Evolutionary conservation across 2,888 invertebrate species (phyloP).

Genomic region (Conomelus anceps): DNA sequence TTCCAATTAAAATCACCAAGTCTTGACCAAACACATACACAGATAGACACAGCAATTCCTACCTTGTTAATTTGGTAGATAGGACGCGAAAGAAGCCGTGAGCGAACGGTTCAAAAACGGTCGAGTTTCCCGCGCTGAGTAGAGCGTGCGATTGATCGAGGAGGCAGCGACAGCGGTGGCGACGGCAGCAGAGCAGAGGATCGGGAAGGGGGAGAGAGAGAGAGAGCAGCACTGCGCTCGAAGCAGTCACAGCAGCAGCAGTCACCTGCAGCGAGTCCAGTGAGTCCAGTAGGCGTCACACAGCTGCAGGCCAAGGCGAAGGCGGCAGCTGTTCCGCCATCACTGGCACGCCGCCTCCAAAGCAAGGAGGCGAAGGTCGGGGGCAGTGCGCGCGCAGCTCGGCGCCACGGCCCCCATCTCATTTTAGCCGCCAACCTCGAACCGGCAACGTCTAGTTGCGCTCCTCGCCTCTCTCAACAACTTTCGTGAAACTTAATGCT

Average conservation of each 20-base stretch:
- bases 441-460: neutral
- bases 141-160: neutral
- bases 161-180: too few species aligned
- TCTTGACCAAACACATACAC: too few species aligned
- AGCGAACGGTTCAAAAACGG: constrained; percentile 4
- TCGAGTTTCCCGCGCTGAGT: constrained; percentile 1
- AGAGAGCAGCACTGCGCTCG: neutral
- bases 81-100: neutral
- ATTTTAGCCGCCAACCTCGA: neutral
- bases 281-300: neutral
- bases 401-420: neutral
- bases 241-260: neutral
- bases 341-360: too few species aligned
- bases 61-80: neutral
- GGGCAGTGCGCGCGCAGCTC: neutral
- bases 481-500: too few species aligned
- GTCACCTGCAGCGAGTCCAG: neutral
- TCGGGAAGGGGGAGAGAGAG: neutral
- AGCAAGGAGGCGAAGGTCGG: too few species aligned
- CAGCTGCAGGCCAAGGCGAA: neutral
- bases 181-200: neutral
- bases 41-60: neutral
- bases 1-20: too few species aligned
- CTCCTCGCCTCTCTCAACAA: neutral
- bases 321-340: neutral